Base-by-base conservation (phyloP, 2,888 invertebrate species). In the Epicampocera succincta region DNA sequence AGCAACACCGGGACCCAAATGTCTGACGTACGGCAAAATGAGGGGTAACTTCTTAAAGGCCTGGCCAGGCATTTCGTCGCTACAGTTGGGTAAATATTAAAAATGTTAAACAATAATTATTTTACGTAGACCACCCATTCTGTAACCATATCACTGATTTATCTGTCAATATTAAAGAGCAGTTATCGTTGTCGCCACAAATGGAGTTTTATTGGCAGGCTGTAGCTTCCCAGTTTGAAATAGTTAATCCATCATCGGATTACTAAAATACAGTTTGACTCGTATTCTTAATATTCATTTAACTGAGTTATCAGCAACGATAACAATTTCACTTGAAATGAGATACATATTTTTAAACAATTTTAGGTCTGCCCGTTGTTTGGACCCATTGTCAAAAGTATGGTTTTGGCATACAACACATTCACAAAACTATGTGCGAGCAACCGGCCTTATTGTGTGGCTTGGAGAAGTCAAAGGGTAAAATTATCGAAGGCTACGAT, bases 41-140 rank as follows among this genome's bases (percentile, higher is more conserved):
- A 91, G 92, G 58, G 93, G 93, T 33, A 92, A 95, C 86, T 95
- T 95, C 86, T 87, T 95, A 77, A 92, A 93, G 84, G 95, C 95
- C 33, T 95, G 95, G 94, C 95, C 95, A 38, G 95, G 95, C 58
- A 94, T 95, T 79, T 93, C 95, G 0, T 94, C 95, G 0, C 90
- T 95, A 25, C 95, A 95, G 88, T 94, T 95, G 87, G 94, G 94
- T 93, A 89, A 42, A 54, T 33, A 3, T 8, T 9, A 33, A 9
- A 33, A 9, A 9, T 6, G 33, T 1, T 33, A 33, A 33, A 6
- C 1, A 33, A 9, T 8, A 6, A 6, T 33, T 6, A 33, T 3
- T 25, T 25, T 25, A 25, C 5, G 2, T 25, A 25, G 5, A 2
- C 5, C 3, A 25, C 25, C 2, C 5, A 25, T 25, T n/a, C n/a